These are phyloP conservation scores for Etia nguti DNA, from an alignment of 2,113 vertebrate species.

Conservation along the genomic window DNA sequence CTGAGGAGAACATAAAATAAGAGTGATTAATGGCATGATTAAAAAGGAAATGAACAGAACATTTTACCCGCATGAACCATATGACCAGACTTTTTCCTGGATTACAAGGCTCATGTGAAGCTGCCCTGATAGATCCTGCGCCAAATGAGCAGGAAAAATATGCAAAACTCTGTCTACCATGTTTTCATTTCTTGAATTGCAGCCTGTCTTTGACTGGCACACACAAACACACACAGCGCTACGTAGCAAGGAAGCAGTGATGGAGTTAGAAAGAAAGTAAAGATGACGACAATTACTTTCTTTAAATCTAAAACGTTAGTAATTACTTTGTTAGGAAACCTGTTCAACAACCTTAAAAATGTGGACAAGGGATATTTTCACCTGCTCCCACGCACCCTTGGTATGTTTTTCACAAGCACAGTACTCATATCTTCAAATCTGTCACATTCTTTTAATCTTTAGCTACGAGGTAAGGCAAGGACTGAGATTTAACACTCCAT, in stretches of 20 bases:
- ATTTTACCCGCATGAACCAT: not conserved
- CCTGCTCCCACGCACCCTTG: not conserved
- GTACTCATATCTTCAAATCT: not conserved
- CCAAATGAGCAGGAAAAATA: not conserved
- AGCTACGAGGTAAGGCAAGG: not conserved
- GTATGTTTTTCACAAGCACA: not conserved
- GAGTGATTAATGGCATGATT: not conserved
- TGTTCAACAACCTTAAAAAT: not conserved
- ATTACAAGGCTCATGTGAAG: not conserved
- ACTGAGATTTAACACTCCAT: not conserved
- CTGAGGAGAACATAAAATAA: constrained; percentile 34
- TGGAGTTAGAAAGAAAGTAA: not conserved
- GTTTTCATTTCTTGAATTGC: not conserved
- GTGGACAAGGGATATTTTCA: not conserved
- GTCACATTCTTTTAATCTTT: not conserved
- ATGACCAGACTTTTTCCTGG: rapidly evolving
- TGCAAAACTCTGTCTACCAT: not conserved
- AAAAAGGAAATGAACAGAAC: not conserved
- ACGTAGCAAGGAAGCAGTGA: not conserved
- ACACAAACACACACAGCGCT: not conserved
- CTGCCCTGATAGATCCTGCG: not conserved
- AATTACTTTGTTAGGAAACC: not conserved
- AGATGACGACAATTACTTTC: not conserved
- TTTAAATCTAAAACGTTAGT: not conserved
- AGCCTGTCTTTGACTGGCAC: rapidly evolving